phyloP scores from a whole-genome alignment of 2,888 invertebrate genomes.

The Tachina lurida region DNA sequence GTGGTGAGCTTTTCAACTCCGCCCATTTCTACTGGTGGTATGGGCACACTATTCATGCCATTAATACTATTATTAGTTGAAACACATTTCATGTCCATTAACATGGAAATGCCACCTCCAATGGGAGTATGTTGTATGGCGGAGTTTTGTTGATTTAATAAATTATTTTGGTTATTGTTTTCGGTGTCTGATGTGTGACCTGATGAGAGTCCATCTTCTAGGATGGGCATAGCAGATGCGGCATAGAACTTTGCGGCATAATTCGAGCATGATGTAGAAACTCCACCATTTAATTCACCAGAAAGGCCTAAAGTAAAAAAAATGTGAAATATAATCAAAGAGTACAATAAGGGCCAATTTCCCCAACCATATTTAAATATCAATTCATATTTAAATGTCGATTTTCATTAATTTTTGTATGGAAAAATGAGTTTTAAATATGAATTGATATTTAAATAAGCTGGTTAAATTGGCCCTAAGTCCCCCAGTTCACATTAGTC shows the following conservation, averaged over 20 bases:
- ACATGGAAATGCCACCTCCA: conserved; percentile 80
- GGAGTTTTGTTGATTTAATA: conserved; percentile 73
- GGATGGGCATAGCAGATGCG: conserved; percentile 92
- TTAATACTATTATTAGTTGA: conserved; percentile 80
- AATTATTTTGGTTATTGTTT: conserved; percentile 87
- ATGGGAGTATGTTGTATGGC: conserved; percentile 73
- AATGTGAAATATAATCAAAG: background rate
- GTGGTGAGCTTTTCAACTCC: conserved; percentile 62
- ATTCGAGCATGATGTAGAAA: conserved; percentile 85
- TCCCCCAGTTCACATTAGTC: too few species aligned
- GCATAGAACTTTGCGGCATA: conserved; percentile 85
- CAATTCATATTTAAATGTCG: too few species aligned
- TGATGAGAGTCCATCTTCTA: conserved; percentile 96
- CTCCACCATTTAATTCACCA: conserved; percentile 84
- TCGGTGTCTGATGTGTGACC: conserved; percentile 97
- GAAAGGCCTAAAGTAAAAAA: conserved; percentile 82
- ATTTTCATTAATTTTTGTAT: too few species aligned
- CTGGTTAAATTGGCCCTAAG: too few species aligned
- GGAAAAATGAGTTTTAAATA: too few species aligned
- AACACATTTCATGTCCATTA: conserved; percentile 81
- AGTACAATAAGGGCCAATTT: background rate
- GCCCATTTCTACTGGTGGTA: conserved; percentile 75
- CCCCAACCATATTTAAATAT: too few species aligned
- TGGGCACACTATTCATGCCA: conserved; percentile 77
- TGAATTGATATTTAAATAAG: too few species aligned